Percentiles rank a stretch among this genome's conserved stretches.
phyloP scores from a whole-genome alignment of 2,113 vertebrate genomes.

The Psephotus haematonotus region DNA sequence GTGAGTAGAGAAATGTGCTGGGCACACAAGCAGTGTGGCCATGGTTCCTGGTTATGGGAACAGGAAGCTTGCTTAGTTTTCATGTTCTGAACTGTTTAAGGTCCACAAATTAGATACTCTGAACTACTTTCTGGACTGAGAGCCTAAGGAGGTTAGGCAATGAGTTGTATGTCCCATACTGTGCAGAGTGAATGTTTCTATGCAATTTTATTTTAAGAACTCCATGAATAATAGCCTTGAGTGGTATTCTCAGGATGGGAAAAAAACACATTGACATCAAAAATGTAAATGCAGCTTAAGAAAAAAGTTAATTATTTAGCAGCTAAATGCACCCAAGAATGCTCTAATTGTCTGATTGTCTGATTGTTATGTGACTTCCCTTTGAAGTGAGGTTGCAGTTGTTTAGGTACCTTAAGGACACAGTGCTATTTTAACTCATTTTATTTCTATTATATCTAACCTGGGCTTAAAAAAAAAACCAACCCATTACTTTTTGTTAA shows the following conservation, averaged over 20 bases:
- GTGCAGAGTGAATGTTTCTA: not conserved
- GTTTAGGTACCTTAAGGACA: not conserved
- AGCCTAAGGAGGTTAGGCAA: not conserved
- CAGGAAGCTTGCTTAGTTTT: not conserved
- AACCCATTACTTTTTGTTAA: not conserved
- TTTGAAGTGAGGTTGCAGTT: not conserved
- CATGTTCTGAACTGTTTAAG: not conserved
- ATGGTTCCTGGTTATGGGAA: not conserved
- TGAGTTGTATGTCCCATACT: not conserved
- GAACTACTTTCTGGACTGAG: not conserved
- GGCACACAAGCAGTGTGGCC: not conserved
- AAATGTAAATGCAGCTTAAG: constrained; percentile 4
- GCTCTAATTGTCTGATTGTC: not conserved
- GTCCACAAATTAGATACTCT: not conserved
- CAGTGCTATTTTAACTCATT: not conserved
- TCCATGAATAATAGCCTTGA: not conserved
- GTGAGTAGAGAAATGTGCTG: not conserved
- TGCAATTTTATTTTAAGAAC: not conserved
- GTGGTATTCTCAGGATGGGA: not conserved
- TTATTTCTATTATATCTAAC: not conserved
- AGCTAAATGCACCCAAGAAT: not conserved
- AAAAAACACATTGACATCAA: not conserved
- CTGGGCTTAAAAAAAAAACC: not conserved
- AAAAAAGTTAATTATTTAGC: not conserved
- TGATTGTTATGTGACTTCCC: not conserved